Conservation (phyloP, 2,797 vertebrate species). For the Falco concolor region DNA sequence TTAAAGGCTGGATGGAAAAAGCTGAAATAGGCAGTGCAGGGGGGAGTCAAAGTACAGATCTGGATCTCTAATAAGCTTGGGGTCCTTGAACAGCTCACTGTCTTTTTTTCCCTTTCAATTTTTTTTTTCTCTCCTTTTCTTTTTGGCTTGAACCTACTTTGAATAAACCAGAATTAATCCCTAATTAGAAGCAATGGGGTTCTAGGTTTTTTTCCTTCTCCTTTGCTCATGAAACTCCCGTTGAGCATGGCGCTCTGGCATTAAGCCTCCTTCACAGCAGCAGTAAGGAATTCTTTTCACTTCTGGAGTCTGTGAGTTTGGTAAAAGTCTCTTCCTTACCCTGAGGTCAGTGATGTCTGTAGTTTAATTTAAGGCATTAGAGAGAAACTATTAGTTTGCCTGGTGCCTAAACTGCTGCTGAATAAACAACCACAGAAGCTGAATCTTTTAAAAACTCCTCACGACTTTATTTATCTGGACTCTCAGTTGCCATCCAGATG, state of each 20-base stretch:
- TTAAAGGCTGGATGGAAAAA: background rate
- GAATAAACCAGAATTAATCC: background rate
- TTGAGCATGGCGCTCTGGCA: background rate
- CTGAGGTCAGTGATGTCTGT: constrained; percentile 1
- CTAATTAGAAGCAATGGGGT: background rate
- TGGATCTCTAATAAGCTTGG: background rate
- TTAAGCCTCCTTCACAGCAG: background rate
- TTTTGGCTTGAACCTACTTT: background rate
- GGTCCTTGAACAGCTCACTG: background rate
- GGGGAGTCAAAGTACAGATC: background rate
- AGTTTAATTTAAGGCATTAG: constrained; percentile 18
- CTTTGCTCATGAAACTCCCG: background rate
- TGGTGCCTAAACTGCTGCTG: constrained; percentile 6
- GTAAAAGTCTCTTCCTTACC: constrained; percentile 50
- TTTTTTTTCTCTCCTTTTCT: accelerated
- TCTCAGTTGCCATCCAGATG: constrained; percentile 43
- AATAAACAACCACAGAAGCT: background rate
- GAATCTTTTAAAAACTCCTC: constrained; percentile 35
- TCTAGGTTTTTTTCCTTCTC: background rate
- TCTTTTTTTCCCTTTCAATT: too few species aligned
- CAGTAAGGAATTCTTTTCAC: background rate
- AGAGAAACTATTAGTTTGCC: constrained; percentile 6
- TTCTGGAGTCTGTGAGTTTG: constrained; percentile 2
- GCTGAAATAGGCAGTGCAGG: background rate
- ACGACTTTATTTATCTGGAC: constrained; percentile 44